These are phyloP conservation scores for Bergia sp. DNA, from an alignment of 92 coral and sea anemone species.

Conservation along the genomic window DNA sequence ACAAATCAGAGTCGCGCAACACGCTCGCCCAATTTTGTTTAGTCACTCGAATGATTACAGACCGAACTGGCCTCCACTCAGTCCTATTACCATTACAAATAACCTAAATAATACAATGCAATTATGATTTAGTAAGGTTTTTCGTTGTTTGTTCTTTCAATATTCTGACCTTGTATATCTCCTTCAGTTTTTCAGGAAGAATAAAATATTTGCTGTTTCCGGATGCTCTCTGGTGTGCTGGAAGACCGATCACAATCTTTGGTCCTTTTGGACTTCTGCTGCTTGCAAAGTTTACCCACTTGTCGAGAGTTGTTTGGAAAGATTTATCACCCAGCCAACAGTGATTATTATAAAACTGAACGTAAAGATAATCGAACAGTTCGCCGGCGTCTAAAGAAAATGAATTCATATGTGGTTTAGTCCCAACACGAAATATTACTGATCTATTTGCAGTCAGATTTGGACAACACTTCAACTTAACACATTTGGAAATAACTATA, in stretches of 20 bases:
- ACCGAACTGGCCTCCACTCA: too few relatives aligned
- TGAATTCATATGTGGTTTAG: too few relatives aligned
- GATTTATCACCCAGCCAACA: not conserved
- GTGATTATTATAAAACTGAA: conserved; percentile 12
- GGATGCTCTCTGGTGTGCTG: conserved; percentile 40
- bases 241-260: conserved; percentile 50
- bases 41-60: too few relatives aligned
- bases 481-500: too few relatives aligned
- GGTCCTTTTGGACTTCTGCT: conserved; percentile 20
- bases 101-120: too few relatives aligned
- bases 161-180: conserved; percentile 29
- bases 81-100: too few relatives aligned
- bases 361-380: conserved; percentile 19
- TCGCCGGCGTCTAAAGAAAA: conserved; percentile 8
- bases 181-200: conserved; percentile 20
- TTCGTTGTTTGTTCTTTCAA: not conserved
- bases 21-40: too few relatives aligned
- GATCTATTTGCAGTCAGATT: too few relatives aligned
- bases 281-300: not conserved
- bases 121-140: not conserved
- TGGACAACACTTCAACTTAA: too few relatives aligned
- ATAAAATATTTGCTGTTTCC: conserved; percentile 34
- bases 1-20: too few relatives aligned
- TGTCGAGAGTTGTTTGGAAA: not conserved
- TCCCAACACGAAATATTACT: too few relatives aligned